Evolutionary conservation across 1,140 invertebrate genomes (phyloP).

Genomic region (Proctacanthus coquilletti): DNA sequence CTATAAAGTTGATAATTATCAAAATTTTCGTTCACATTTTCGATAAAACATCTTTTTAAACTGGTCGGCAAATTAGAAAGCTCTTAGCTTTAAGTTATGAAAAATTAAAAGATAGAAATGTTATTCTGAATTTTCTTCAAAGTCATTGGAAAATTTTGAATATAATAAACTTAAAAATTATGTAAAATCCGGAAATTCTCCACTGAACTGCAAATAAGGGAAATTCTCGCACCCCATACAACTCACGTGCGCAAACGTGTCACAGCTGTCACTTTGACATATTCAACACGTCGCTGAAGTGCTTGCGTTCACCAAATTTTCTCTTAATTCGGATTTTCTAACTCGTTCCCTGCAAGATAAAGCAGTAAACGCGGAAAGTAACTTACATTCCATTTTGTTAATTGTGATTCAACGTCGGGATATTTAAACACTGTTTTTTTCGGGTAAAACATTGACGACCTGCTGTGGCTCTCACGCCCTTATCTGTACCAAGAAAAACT

Average conservation of each 20-base stretch:
- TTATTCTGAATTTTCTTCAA: too few relatives aligned
- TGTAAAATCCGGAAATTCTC: too few relatives aligned
- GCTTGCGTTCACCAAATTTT: not conserved
- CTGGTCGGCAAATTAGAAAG: too few relatives aligned
- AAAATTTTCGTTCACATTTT: too few relatives aligned
- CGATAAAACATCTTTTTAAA: too few relatives aligned
- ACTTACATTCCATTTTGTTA: conserved; percentile 24
- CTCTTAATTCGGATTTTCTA: not conserved
- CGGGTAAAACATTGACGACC: conserved; percentile 28
- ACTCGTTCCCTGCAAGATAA: not conserved
- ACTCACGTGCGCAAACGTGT: not conserved
- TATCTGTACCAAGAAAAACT: too few relatives aligned
- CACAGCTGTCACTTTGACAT: not conserved
- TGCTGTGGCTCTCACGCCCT: too few relatives aligned
- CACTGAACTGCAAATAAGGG: not conserved
- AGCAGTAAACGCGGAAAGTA: not conserved
- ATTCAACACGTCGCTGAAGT: not conserved
- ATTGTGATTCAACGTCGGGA: conserved; percentile 17
- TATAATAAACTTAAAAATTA: too few relatives aligned
- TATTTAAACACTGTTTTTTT: conserved; percentile 22
- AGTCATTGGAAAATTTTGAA: too few relatives aligned
- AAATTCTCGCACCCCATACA: not conserved
- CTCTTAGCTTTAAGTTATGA: too few relatives aligned
- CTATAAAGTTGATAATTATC: too few relatives aligned
- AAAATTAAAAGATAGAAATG: too few relatives aligned